Base-by-base conservation (phyloP, 2,797 vertebrate species). In the Oophaga sylvatica region DNA sequence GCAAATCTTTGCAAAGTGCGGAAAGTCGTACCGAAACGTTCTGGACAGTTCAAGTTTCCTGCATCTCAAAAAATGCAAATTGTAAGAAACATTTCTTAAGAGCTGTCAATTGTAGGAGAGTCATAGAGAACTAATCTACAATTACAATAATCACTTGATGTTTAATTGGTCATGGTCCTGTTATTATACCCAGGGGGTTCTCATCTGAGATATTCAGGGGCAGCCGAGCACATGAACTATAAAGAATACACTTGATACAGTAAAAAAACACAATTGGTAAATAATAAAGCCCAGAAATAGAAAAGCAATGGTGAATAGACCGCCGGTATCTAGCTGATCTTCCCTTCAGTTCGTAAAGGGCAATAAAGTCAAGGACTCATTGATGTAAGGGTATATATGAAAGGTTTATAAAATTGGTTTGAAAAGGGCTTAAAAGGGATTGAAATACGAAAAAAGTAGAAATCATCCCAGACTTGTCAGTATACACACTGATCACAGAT, bases 101-200 rank as follows among this genome's bases (percentile, higher is more conserved):
- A 80, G 56, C 57, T 35, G 56, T 60, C 78, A 62, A 77, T 77
- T 77, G 17, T 29, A 19, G 17, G 26, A 26, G 35, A 80, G 31
- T 59, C 17, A 35, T 22, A 15, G 22, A 65, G 68, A 81, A 45
- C 81, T 3, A 67, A 82, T 35, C 68, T 87, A 76, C 70, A 76
- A 75, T 41, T 87, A 75, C 70, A 82, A 81, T 41, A 82, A 80
- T 76, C 17, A 75, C 75, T 71, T 81, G 41, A 75, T 71, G 70
- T 26, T 79, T 87, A 81, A 75, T 62, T 81, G 67, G 41, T 60
- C 79, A 65, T 81, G 79, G 62, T 81, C 67, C 26, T 73, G 41
- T 45, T 75, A 82, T 53, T 75, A 87, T 48, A 76, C 60, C n/a
- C 59, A 57, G 78, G 70, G 81, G 59, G 70, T 87, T 76, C 70